A percentile compares a stretch with the other conserved stretches of the same genome.
Evolutionary conservation across 2,797 vertebrate species (phyloP).

Genomic region (Perodicticus potto): DNA sequence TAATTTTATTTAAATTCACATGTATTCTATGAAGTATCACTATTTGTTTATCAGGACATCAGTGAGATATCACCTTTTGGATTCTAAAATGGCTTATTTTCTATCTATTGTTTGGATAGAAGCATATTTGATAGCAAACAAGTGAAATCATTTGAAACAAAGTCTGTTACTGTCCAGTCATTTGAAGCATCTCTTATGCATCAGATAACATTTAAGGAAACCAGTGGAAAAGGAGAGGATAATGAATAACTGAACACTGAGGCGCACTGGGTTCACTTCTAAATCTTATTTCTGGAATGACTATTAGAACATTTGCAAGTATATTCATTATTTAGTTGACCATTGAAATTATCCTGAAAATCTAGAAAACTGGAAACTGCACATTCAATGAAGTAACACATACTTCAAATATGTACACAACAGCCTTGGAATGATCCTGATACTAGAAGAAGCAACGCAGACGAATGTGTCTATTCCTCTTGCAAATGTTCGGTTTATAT

Average conservation of each 20-base stretch:
- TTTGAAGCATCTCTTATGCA: background rate
- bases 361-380: background rate
- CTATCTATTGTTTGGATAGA: background rate
- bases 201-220: conserved; percentile 9
- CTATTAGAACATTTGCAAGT: background rate
- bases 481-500: background rate
- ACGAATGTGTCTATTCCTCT: background rate
- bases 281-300: conserved; percentile 46
- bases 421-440: background rate
- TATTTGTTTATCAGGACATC: background rate
- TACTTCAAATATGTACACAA: background rate
- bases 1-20: conserved; percentile 57
- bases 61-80: background rate
- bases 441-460: background rate
- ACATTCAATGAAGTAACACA: background rate
- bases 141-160: conserved; percentile 23
- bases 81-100: background rate
- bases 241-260: background rate
- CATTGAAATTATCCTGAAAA: conserved; percentile 32
- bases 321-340: background rate
- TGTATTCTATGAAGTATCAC: background rate
- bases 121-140: background rate
- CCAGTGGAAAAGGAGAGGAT: background rate
- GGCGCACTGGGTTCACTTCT: background rate
- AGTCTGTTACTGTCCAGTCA: background rate